These are phyloP conservation scores for Aphidius colemani DNA, from an alignment of 2,888 invertebrate species.

Conservation along the genomic window DNA sequence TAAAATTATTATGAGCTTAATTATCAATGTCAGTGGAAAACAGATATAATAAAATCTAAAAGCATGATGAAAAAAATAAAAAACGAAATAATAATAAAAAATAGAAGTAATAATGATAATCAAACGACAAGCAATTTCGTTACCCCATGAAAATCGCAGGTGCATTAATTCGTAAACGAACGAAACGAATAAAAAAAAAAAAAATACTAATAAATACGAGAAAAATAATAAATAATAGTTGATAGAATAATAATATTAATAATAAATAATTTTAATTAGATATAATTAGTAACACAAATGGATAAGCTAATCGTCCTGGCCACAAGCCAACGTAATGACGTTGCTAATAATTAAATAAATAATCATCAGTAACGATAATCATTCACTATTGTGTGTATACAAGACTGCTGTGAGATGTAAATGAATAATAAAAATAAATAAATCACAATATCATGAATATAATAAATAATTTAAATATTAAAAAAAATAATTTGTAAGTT, in stretches of 20 bases:
- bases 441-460: no score
- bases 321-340: not conserved
- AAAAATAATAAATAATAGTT: not conserved
- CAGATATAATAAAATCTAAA: no score
- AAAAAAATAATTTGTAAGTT: conserved; percentile 43
- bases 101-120: conserved; percentile 9
- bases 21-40: conserved; percentile 22
- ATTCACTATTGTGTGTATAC: conserved; percentile 36
- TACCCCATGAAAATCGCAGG: conserved; percentile 11
- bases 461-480: no score
- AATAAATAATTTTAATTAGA: not conserved
- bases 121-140: conserved; percentile 32
- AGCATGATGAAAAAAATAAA: not conserved
- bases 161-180: conserved; percentile 19
- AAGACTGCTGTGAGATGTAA: conserved; percentile 49
- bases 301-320: not conserved
- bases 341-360: conserved; percentile 6
- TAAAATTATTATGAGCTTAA: conserved; percentile 27
- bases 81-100: conserved; percentile 1
- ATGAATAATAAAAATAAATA: conserved; percentile 31
- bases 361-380: no score
- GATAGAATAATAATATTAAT: no score
- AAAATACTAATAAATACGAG: not conserved
- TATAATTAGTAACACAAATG: not conserved
- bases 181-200: conserved; percentile 13